Base-by-base conservation (phyloP, 2,888 invertebrate species). In the Drosophila mettleri region DNA sequence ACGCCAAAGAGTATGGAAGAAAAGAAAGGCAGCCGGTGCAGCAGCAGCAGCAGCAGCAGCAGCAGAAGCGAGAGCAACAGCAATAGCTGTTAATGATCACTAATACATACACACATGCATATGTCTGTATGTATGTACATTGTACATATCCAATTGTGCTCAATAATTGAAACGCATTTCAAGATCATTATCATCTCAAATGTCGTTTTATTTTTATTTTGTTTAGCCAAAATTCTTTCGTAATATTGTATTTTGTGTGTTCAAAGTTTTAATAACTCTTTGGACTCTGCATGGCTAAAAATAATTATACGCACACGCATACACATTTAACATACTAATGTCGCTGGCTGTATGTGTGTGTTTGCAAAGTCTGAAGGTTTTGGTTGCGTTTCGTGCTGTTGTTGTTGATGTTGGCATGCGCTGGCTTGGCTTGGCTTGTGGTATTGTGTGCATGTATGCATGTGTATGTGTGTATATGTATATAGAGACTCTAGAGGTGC, bases 341-440 rank as follows among this genome's bases (percentile, higher is more conserved):
- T 51, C 33, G 43, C 33, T 57, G 46, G 39, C 14, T 63, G 48
- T 45, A 10, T 60, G 31, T 51, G 27, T 60, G 57, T 78, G 48
- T 66, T 59, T 78, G 78, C 58, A 70, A 79, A 69, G 70, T 74
- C 87, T 85, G 82, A 87, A 81, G 81, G 88, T 81, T 81, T 83
- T 68, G 51, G 69, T 75, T 69, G 65, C 64, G 78, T 52, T 62
- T 46, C 66, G 54, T 63, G 54, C 74, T 51, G 49, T 22, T 27
- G 49, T 72, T 48, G 53, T 54, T 60, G 57, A 18, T 57, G 63
- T 73, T 63, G 67, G 68, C 54, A 51, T 74, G 71, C 68, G 57
- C 62, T 63, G 34, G 45, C 53, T 34, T n/a, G n/a, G n/a, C n/a
- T 39, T 36, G 39, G 49, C 51, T 54, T 68, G 67, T 73, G 57